Evolutionary conservation across 2,797 vertebrate genomes (phyloP).

Genomic region (Mormyrops boulengeri): DNA sequence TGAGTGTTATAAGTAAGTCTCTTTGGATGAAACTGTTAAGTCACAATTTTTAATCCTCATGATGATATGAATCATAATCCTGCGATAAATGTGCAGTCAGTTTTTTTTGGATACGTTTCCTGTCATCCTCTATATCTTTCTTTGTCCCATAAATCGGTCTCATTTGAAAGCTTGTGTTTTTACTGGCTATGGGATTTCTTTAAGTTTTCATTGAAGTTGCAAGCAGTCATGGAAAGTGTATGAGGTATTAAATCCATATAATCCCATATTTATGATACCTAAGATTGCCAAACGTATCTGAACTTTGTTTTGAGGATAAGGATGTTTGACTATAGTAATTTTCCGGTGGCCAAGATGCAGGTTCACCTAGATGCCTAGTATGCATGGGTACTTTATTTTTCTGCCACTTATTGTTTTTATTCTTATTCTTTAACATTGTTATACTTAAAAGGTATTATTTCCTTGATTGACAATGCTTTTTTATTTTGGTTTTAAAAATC

Average conservation of each 20-base stretch:
- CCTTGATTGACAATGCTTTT: not conserved
- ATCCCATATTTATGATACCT: not conserved
- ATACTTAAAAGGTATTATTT: not conserved
- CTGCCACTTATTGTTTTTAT: not conserved
- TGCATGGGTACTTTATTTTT: not conserved
- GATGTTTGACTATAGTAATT: not conserved
- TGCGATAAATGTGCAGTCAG: not conserved
- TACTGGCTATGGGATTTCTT: not conserved
- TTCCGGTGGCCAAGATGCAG: not conserved
- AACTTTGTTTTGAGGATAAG: constrained; percentile 6
- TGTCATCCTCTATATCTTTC: not conserved
- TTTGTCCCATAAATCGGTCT: not conserved
- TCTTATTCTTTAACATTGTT: not conserved
- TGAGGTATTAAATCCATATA: not conserved
- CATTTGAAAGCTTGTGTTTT: not conserved
- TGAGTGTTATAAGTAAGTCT: not conserved
- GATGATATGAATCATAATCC: not conserved
- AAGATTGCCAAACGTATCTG: not conserved
- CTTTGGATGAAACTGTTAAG: not conserved
- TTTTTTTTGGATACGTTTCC: not conserved
- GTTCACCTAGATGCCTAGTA: not conserved
- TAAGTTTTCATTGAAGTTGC: not conserved
- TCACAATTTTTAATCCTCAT: not conserved
- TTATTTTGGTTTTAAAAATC: not conserved
- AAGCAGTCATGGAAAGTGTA: not conserved